Percentiles rank a stretch among this genome's conserved stretches.
These are phyloP conservation scores for Onychostruthus taczanowskii DNA, from an alignment of 2,113 vertebrate genomes.

Conservation along the genomic window DNA sequence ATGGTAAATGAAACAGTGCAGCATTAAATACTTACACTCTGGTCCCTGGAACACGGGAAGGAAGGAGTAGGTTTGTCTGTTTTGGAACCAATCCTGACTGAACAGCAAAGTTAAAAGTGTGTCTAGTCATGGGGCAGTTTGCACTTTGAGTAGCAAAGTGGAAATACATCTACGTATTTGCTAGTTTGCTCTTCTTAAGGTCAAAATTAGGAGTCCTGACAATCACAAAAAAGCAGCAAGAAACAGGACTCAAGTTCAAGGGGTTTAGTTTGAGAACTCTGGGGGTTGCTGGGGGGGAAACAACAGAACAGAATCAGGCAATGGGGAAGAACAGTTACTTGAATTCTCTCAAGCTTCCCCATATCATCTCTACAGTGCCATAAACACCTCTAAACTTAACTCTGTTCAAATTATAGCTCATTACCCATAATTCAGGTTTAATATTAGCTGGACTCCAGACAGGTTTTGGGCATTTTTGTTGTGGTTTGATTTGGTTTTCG, in stretches of 20 bases:
- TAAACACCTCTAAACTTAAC: background rate
- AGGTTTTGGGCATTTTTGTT: background rate
- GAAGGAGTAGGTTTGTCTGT: background rate
- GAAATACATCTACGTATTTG: background rate
- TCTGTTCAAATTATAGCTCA: background rate
- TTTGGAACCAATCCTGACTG: background rate
- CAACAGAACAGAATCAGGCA: background rate
- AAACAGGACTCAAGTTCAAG: background rate
- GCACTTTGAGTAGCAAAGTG: background rate
- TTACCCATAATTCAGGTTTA: background rate
- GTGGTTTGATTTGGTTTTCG: background rate
- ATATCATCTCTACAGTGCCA: background rate
- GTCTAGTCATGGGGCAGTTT: background rate
- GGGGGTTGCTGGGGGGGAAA: accelerated
- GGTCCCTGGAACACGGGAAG: background rate
- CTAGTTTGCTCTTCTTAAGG: background rate
- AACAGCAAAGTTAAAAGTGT: background rate
- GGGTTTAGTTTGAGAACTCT: background rate
- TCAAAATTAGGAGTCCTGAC: background rate
- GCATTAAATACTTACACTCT: background rate
- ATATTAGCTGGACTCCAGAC: background rate
- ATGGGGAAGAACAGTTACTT: background rate
- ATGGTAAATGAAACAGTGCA: background rate
- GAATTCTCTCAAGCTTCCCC: background rate
- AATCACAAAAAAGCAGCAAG: background rate